Evolutionary conservation across 2,888 invertebrate species (phyloP), one percentile per base, ranked within the genome.

Genomic region (Bellardia pandia): DNA sequence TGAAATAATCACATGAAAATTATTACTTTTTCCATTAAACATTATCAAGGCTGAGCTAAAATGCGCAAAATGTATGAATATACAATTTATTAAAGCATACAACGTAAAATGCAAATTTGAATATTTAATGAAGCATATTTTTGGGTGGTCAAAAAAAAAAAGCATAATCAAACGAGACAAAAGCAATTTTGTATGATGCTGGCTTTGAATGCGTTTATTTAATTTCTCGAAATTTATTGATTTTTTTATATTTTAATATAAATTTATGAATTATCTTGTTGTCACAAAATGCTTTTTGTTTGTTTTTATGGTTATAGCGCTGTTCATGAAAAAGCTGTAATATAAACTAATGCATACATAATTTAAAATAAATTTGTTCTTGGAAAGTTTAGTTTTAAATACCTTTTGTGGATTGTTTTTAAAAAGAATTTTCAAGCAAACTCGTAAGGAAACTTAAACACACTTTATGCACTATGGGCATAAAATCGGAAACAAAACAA

Each of bases 311-410:
- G 42, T 40, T 72, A 48, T 56, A 56, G 33, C 33, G 40, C 23
- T 62, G 76, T 82, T 75, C 76, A 82, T 82, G 69, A 69, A 30
- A 62, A 64, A 62, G 42, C 33, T 83, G 79, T 85, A 79, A 79
- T 75, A 69, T 51, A 79, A 85, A 69, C 75, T 75, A 79, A 85
- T 79, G 85, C 79, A 85, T 85, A 79, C 69, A 79, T 85, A 85
- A 75, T 79, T 62, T 53, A 48, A 58, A 69, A 45, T 53, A 51
- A 75, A 76, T 62, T 85, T 75, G 75, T 85, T 85, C 85, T 60
- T 13, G 53, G 85, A 84, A 79, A 30, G 45, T 56, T 71, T 56
- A 11, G 7, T 37, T 64, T 64, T 40, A 64, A 66, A 66, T 66
- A 64, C 40, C 37, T 66, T 30, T 53, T 75, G 23, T 16, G 9